Conservation (phyloP, 2,113 vertebrate genomes). For the Mobula birostris region DNA sequence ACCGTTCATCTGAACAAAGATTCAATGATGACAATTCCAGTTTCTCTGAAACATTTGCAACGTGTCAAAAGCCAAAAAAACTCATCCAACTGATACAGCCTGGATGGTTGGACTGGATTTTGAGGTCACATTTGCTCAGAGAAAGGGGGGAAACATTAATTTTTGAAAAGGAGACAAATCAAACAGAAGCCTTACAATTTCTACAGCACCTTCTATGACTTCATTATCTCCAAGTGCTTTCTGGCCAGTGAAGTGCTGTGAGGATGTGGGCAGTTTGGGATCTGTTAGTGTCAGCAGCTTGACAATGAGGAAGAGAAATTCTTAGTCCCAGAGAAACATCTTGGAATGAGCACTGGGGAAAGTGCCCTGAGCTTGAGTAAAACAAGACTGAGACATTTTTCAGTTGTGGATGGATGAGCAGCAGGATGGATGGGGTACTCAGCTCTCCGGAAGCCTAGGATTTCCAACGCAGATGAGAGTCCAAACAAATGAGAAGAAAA, state of each 20-base stretch:
- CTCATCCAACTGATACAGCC: background rate
- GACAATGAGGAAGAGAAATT: background rate
- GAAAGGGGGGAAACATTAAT: background rate
- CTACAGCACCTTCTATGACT: background rate
- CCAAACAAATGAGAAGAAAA: background rate
- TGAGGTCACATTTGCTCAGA: background rate
- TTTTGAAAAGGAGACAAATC: background rate
- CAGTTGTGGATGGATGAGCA: too few relatives aligned
- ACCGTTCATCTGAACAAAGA: background rate
- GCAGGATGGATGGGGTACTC: background rate
- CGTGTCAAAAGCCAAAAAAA: background rate
- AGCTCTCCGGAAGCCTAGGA: background rate
- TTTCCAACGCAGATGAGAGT: background rate
- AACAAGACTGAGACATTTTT: background rate
- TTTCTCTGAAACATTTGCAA: background rate
- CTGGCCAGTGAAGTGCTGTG: background rate
- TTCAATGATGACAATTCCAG: background rate
- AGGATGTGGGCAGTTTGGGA: background rate
- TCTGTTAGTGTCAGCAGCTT: too few relatives aligned
- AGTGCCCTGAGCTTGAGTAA: background rate
- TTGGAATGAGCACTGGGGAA: background rate
- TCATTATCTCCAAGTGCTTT: background rate
- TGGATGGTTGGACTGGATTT: background rate
- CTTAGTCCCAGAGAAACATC: background rate
- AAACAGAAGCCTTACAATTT: background rate